Conservation (phyloP, 2,888 invertebrate species). For the Amorpha juglandis region DNA sequence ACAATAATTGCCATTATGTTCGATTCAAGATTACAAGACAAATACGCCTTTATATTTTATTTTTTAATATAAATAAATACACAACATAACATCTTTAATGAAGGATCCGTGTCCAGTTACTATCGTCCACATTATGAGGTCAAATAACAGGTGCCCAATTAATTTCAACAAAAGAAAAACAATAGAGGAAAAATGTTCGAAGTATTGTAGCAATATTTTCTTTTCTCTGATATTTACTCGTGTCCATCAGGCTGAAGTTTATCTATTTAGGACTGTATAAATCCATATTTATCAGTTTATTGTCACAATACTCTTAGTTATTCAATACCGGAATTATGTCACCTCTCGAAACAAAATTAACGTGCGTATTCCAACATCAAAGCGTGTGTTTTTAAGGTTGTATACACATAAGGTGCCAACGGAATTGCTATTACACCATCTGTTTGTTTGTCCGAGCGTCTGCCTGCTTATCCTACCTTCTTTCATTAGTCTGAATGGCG, state of each 20-base stretch:
- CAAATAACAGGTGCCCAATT: slow-evolving; percentile 2
- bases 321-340: slow-evolving; percentile 6
- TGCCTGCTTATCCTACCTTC: no score
- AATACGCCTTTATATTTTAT: no score
- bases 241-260: not conserved
- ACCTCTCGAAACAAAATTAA: not conserved
- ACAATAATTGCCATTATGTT: no score
- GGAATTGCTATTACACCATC: no score
- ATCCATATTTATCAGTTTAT: slow-evolving; percentile 14
- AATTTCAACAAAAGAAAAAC: slow-evolving; percentile 1
- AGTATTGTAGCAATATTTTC: not conserved
- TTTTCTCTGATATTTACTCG: not conserved
- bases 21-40: no score
- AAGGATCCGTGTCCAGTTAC: not conserved
- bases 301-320: not conserved
- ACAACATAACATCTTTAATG: not conserved
- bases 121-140: not conserved
- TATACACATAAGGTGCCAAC: not conserved
- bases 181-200: not conserved
- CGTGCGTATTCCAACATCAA: not conserved
- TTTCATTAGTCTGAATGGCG: no score
- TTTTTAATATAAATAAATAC: no score
- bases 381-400: not conserved
- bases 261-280: not conserved
- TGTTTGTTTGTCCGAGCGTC: no score